Evolutionary conservation across 2,888 invertebrate genomes (phyloP).

Genomic region (Blera fallax): DNA sequence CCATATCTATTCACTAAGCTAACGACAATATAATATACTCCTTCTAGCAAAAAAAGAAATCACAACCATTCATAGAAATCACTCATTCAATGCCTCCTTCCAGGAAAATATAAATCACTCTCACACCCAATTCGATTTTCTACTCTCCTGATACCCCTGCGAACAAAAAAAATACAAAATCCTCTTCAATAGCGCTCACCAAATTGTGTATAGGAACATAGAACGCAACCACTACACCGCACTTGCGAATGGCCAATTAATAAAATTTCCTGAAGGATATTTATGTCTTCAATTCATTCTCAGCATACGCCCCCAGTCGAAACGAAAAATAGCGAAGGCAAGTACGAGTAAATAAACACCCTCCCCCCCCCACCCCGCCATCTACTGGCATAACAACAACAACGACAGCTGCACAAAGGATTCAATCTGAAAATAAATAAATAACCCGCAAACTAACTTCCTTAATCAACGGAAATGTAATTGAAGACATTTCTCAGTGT

Average conservation of each 20-base stretch:
- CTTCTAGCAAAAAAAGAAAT: constrained; percentile 7
- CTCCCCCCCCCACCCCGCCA: neutral
- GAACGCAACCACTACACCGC: constrained; percentile 53
- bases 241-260: constrained; percentile 68
- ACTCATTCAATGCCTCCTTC: constrained; percentile 40
- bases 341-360: constrained; percentile 50
- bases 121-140: constrained; percentile 53
- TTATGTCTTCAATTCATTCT: constrained; percentile 66
- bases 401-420: constrained; percentile 64
- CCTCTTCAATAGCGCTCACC: neutral
- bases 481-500: constrained; percentile 72
- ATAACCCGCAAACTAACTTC: constrained; percentile 71
- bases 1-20: neutral
- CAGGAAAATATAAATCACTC: constrained; percentile 49
- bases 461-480: constrained; percentile 72
- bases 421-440: constrained; percentile 72
- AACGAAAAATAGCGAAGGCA: constrained; percentile 25
- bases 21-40: neutral
- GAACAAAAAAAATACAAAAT: too few species aligned
- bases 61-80: constrained; percentile 35
- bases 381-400: neutral
- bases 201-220: constrained; percentile 1
- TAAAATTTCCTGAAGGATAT: constrained; percentile 71
- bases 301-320: constrained; percentile 5
- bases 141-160: neutral